Evolutionary conservation across 1,140 invertebrate genomes (phyloP).

Genomic region (Coboldia fuscipes): DNA sequence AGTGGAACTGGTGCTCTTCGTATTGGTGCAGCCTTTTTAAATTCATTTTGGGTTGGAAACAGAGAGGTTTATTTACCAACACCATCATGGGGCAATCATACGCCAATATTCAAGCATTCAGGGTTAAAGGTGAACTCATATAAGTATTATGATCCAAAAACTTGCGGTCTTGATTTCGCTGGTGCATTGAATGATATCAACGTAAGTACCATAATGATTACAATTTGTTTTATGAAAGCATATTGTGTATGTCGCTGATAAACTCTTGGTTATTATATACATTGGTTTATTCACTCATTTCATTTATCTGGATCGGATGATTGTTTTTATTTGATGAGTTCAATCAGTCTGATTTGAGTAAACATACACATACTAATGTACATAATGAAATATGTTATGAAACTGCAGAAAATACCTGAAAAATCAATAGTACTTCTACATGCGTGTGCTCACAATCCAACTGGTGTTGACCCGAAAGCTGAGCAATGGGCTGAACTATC

Average conservation of each 20-base stretch:
- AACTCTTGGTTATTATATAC: no score
- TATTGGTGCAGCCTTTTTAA: conserved; percentile 77
- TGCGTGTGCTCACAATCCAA: conserved; percentile 98
- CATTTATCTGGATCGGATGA: neutral
- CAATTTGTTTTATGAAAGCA: neutral
- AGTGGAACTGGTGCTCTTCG: conserved; percentile 95
- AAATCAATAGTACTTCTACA: conserved; percentile 84
- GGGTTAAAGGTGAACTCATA: conserved; percentile 78
- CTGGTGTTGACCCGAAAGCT: conserved; percentile 82
- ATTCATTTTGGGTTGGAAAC: conserved; percentile 59
- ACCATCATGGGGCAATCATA: conserved; percentile 98
- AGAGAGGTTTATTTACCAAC: conserved; percentile 82
- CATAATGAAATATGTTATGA: no score
- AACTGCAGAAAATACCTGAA: conserved; percentile 89
- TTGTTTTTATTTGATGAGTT: neutral
- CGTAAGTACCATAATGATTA: conserved; percentile 34
- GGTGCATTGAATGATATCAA: conserved; percentile 80
- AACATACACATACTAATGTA: no score
- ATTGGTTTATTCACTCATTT: no score
- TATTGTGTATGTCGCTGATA: no score
- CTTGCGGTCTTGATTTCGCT: conserved; percentile 85
- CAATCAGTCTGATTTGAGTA: no score
- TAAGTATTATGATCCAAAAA: conserved; percentile 88
- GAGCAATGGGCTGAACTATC: conserved; percentile 82
- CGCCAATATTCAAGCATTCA: conserved; percentile 78